Evolutionary conservation across 2,113 vertebrate species (phyloP).

Genomic region (Paralichthys olivaceus): DNA sequence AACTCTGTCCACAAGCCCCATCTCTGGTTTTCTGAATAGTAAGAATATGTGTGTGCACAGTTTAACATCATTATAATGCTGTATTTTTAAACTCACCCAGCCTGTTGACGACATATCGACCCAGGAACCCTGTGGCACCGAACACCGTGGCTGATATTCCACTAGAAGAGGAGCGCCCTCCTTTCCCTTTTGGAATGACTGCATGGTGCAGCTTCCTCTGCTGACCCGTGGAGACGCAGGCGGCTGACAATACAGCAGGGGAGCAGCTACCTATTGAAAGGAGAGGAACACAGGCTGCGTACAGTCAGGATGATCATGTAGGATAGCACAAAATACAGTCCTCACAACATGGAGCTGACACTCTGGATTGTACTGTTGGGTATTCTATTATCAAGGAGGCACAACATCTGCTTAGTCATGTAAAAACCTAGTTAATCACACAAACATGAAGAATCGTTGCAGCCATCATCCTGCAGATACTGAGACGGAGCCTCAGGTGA

Average conservation of each 20-base stretch:
- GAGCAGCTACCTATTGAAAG: conserved; percentile 78
- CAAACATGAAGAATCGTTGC: too few species aligned
- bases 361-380: too few species aligned
- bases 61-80: not conserved
- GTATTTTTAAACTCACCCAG: conserved; percentile 85
- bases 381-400: too few species aligned
- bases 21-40: too few species aligned
- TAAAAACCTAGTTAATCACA: too few species aligned
- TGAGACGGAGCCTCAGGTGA: too few species aligned
- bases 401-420: too few species aligned
- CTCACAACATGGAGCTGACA: too few species aligned
- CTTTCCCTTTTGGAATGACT: conserved; percentile 88
- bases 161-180: conserved; percentile 93
- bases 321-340: not conserved
- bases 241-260: conserved; percentile 74
- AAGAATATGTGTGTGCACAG: not conserved
- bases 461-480: too few species aligned
- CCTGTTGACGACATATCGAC: conserved; percentile 91
- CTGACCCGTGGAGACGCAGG: conserved; percentile 69
- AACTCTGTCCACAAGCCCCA: too few species aligned
- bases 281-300: conserved; percentile 15
- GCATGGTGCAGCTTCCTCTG: conserved; percentile 88
- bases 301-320: not conserved
- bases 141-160: conserved; percentile 96
- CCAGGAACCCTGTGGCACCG: conserved; percentile 94